A percentile compares a stretch with the other conserved stretches of the same genome.
Evolutionary conservation across 2,797 vertebrate genomes (phyloP).

Genomic region (Perodicticus potto): DNA sequence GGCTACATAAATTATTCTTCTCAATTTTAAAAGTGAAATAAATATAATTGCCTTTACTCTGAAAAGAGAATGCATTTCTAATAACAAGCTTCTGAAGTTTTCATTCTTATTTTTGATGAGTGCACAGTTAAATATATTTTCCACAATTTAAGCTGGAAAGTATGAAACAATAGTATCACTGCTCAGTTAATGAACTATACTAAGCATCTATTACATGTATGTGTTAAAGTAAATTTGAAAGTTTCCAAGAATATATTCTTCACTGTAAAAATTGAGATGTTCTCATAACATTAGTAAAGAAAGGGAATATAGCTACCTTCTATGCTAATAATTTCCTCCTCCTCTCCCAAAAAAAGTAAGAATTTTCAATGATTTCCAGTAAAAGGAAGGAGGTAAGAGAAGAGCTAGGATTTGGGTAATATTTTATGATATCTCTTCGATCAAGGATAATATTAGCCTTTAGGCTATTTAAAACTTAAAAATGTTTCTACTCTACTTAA

Average conservation of each 20-base stretch:
- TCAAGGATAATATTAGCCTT: slow-evolving; percentile 43
- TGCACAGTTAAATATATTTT: slow-evolving; percentile 43
- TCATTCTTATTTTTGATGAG: neutral
- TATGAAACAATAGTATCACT: slow-evolving; percentile 40
- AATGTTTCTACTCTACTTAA: slow-evolving; percentile 51
- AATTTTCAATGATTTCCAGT: slow-evolving; percentile 37
- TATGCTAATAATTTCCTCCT: slow-evolving; percentile 28
- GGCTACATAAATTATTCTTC: neutral
- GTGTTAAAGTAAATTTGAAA: slow-evolving; percentile 60
- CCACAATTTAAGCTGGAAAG: slow-evolving; percentile 35
- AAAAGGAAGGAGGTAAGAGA: neutral
- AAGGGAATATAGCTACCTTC: neutral
- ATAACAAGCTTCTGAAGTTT: slow-evolving; percentile 51
- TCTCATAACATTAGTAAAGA: slow-evolving; percentile 38
- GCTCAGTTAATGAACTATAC: slow-evolving; percentile 33
- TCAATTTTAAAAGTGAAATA: slow-evolving; percentile 58
- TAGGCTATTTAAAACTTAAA: slow-evolving; percentile 57
- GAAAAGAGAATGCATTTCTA: slow-evolving; percentile 45
- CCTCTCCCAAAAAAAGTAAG: neutral
- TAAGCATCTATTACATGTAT: neutral
- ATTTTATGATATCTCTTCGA: slow-evolving; percentile 27
- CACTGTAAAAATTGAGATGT: slow-evolving; percentile 56
- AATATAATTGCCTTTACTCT: neutral
- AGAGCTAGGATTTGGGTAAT: neutral
- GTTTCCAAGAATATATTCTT: slow-evolving; percentile 30